These are phyloP conservation scores for Hermaeophaga mercurialis DNA, from an alignment of 2,888 invertebrate genomes.

Conservation along the genomic window DNA sequence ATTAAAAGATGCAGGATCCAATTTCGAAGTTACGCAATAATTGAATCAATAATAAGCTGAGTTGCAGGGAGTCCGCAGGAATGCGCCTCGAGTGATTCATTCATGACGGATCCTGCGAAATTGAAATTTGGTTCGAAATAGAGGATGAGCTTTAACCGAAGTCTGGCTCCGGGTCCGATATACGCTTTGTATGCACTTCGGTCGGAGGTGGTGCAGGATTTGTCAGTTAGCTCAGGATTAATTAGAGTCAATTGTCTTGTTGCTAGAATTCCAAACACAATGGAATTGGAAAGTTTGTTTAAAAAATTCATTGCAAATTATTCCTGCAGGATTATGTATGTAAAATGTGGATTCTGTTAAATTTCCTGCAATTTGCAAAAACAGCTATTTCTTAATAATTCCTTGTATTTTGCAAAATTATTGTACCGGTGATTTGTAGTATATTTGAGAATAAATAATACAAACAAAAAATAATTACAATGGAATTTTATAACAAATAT, in stretches of 20 bases:
- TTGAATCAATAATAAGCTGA: slow-evolving; percentile 13
- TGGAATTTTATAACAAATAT: too few species aligned
- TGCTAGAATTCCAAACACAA: slow-evolving; percentile 10
- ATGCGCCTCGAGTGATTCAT: slow-evolving; percentile 8
- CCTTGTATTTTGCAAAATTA: too few species aligned
- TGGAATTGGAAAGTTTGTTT: too few species aligned
- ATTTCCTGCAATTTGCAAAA: too few species aligned
- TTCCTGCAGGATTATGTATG: too few species aligned
- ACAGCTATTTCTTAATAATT: too few species aligned
- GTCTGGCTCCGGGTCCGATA: slow-evolving; percentile 14
- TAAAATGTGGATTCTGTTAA: too few species aligned
- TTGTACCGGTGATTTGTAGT: too few species aligned
- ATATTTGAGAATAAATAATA: too few species aligned
- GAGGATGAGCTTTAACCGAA: slow-evolving; percentile 7
- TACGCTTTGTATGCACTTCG: slow-evolving; percentile 14
- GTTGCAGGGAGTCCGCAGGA: slow-evolving; percentile 2
- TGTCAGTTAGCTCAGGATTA: slow-evolving; percentile 12
- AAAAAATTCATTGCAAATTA: too few species aligned
- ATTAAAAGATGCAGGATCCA: too few species aligned
- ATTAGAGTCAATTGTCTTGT: slow-evolving; percentile 17
- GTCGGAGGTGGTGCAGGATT: slow-evolving; percentile 3
- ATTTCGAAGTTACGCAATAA: slow-evolving; percentile 11
- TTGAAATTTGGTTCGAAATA: slow-evolving; percentile 7
- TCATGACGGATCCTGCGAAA: neutral
- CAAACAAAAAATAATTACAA: too few species aligned